phyloP scores from a whole-genome alignment of 2,888 invertebrate species.

The Norana najaformis region DNA sequence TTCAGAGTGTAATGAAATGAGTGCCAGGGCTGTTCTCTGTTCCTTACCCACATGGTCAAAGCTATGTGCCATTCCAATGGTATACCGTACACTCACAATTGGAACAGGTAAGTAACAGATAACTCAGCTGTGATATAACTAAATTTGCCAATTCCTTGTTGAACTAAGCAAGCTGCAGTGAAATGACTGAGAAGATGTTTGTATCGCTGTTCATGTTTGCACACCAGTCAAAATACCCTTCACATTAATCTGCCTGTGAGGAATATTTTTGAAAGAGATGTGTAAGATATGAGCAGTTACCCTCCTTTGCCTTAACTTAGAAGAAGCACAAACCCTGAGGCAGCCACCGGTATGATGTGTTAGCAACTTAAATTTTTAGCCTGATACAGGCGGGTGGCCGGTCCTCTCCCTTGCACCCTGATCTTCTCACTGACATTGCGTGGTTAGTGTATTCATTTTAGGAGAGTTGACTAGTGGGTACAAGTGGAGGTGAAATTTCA shows the following conservation, averaged over 20 bases:
- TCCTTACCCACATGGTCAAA: not conserved
- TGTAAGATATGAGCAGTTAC: not conserved
- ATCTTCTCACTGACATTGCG: too few relatives aligned
- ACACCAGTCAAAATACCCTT: not conserved
- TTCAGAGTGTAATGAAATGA: slow-evolving; percentile 15
- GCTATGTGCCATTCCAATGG: slow-evolving; percentile 68
- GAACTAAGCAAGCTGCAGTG: not conserved
- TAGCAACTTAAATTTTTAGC: too few relatives aligned
- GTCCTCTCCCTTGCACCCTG: too few relatives aligned
- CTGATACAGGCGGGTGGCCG: too few relatives aligned
- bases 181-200: not conserved
- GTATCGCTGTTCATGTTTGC: not conserved
- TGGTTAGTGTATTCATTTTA: too few relatives aligned
- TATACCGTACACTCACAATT: slow-evolving; percentile 72
- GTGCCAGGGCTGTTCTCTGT: slow-evolving; percentile 23
- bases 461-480: too few relatives aligned
- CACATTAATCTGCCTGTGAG: not conserved
- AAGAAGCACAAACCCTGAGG: too few relatives aligned
- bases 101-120: slow-evolving; percentile 68
- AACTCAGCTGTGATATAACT: not conserved
- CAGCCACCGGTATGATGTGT: too few relatives aligned
- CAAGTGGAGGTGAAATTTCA: too few relatives aligned
- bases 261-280: not conserved
- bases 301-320: too few relatives aligned
- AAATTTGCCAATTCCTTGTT: not conserved